These are phyloP conservation scores for Branchellion lobata DNA, from an alignment of 2,888 invertebrate genomes.

Conservation along the genomic window DNA sequence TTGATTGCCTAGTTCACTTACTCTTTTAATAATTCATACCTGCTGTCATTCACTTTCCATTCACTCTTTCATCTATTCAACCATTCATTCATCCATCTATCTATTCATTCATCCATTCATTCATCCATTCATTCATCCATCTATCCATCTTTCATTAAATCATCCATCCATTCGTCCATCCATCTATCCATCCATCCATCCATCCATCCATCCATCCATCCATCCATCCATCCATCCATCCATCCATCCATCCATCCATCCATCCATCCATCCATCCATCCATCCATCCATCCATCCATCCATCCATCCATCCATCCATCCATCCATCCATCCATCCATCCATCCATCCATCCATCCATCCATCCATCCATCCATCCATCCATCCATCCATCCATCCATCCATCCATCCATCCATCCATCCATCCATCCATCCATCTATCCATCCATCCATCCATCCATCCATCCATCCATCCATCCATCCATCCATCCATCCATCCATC, in stretches of 20 bases:
- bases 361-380: not conserved
- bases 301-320: not conserved
- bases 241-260: constrained; percentile 1
- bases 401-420: not conserved
- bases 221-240: not conserved
- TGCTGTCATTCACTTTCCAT: not conserved
- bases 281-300: not conserved
- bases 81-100: not conserved
- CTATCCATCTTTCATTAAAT: not conserved
- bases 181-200: constrained; percentile 8
- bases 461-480: not conserved
- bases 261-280: not conserved
- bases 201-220: not conserved
- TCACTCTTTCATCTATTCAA: not conserved
- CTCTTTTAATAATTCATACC: not conserved
- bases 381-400: not conserved
- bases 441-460: constrained; percentile 8
- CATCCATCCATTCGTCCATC: not conserved
- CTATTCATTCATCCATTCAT: not conserved
- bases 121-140: not conserved
- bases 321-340: not conserved
- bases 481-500: not conserved
- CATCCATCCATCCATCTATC: not conserved
- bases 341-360: not conserved
- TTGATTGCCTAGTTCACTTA: too few relatives aligned